Evolutionary conservation across 37 sponge, comb jelly and placozoan genomes (phyloP).

Genomic region (Petrosia ficiformis): DNA sequence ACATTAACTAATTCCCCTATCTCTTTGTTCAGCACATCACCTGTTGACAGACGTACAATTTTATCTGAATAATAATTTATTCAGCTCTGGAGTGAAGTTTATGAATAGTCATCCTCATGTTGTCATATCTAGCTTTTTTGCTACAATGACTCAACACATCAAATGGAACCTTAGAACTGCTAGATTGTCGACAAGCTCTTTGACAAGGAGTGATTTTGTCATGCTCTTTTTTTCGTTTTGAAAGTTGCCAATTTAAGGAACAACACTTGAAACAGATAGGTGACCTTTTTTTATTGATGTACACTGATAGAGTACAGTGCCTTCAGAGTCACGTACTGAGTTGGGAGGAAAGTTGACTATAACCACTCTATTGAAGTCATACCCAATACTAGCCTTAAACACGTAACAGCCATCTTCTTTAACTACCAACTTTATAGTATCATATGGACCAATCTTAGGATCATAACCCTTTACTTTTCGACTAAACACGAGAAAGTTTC

Average conservation of each 20-base stretch:
- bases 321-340: neutral
- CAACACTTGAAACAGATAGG: neutral
- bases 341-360: neutral
- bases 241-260: neutral
- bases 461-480: neutral
- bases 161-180: neutral
- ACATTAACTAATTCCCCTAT: neutral
- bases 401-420: neutral
- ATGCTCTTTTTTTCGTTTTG: neutral
- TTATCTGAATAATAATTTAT: slow-evolving; percentile 3
- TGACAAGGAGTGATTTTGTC: neutral
- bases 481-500: neutral
- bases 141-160: neutral
- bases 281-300: neutral
- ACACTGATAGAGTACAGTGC: neutral
- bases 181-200: neutral
- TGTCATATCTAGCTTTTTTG: neutral
- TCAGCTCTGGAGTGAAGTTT: neutral
- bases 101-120: neutral
- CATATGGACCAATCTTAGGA: neutral
- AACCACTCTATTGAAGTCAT: neutral
- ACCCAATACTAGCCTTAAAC: slow-evolving; percentile 5
- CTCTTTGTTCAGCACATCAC: slow-evolving; percentile 8
- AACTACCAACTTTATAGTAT: neutral
- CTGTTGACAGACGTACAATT: too few species aligned